These are phyloP conservation scores for Paguma larvata DNA, from an alignment of 2,797 vertebrate species.

Conservation along the genomic window DNA sequence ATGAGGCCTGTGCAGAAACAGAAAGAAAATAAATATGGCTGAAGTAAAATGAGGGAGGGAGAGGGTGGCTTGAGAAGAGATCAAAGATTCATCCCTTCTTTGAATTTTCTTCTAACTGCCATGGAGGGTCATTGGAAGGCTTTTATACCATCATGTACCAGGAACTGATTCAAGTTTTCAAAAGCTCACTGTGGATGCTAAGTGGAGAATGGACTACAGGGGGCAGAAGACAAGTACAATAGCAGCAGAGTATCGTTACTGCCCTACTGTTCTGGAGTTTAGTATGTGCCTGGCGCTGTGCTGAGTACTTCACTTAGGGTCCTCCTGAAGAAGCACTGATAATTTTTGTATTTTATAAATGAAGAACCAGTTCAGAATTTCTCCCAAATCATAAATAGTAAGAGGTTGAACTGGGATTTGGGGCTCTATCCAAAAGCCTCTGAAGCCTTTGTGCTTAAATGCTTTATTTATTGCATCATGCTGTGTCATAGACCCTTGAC, in stretches of 20 bases:
- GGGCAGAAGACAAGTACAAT: neutral
- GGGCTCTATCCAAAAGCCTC: neutral
- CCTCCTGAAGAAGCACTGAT: neutral
- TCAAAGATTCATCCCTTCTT: neutral
- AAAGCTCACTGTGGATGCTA: neutral
- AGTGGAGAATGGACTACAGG: neutral
- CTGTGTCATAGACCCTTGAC: neutral
- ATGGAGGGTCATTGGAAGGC: neutral
- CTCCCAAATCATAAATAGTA: neutral
- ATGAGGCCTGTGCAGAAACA: neutral
- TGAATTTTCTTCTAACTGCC: neutral
- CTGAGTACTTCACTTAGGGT: accelerated
- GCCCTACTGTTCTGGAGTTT: accelerated
- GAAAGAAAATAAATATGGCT: neutral
- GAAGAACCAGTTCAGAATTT: neutral
- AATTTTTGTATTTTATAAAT: neutral
- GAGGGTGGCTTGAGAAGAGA: neutral
- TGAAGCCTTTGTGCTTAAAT: neutral
- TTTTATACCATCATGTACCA: neutral
- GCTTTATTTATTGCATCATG: neutral
- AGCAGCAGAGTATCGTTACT: neutral
- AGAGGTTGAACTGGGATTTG: neutral
- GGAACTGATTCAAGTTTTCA: neutral
- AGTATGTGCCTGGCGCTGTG: accelerated
- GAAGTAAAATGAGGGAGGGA: neutral